Evolutionary conservation across 2,888 invertebrate species (phyloP), one percentile per base, ranked within the genome.

Genomic region (Agriopis marginaria): DNA sequence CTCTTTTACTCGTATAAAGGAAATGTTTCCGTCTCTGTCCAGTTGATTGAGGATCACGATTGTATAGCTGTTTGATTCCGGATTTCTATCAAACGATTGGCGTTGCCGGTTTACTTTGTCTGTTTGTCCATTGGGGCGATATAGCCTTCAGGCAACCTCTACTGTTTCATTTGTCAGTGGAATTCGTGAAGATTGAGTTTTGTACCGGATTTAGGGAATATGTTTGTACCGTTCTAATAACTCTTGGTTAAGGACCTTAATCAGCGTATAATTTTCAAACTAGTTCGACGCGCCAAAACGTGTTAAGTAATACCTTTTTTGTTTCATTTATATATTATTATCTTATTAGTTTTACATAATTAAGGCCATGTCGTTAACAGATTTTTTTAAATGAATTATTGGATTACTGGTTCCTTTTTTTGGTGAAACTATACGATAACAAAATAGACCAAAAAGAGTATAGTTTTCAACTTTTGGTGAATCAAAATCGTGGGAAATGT

Each of bases 1-100:
- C 86, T 78, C 83, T 47, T 66, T 90, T 81, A 71, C 79, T 79
- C 90, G 14, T 79, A 81, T 65, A 14, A 59, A 56, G 63, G 68
- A 32, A 67, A 44, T 79, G 40, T 66, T 59, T 73, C 77, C 65
- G 72, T 88, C 87, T 81, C 84, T 47, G 71, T 86, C 83, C 64
- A 64, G 68, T 80, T 89, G 90, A 92, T 92, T 90, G 89, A 88
- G 89, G 84, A 87, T 83, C 86, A 83, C 82, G 83, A 86, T 85
- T 87, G 86, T 85, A 86, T 86, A 80, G 86, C 56, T 59, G 63
- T 70, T 87, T 86, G 86, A 89, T 89, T 87, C 86, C 82, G 89
- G 83, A 86, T 86, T 87, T 82, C 84, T 84, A 88, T 88, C 86
- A 86, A 88, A 85, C 86, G 86, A 87, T 88, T 88, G 87, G 89